Evolutionary conservation across 2,888 invertebrate genomes (phyloP), one percentile per base, ranked within the genome.

Genomic region (Schrankia costaestrigalis): DNA sequence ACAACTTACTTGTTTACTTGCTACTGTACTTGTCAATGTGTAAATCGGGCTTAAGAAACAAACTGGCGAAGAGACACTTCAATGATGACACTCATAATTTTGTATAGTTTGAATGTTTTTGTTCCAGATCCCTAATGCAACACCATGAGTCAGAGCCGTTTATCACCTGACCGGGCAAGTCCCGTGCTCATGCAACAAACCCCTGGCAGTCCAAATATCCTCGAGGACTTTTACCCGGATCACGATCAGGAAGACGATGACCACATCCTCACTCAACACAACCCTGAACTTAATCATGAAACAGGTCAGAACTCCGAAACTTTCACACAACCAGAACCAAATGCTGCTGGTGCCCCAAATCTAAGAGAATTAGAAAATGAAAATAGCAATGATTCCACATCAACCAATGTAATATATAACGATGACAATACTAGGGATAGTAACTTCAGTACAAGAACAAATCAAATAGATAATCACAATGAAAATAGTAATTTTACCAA

Each of bases 171-270:
- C 31, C 26, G 25, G 13, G 40, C 5, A 14, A 63, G 58, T 29
- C 57, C 53, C 39, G 51, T 65, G 14, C 25, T 57, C 3, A 28
- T 24, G 11, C 48, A 51, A 0, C 57, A 52, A n/a, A 44, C 48
- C 1, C 63, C 63, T 0, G 52, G 42, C 12, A 67, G 66, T 30
- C 66, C 65, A 3, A 54, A 49, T 39, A 29, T 60, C 24, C 41
- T 64, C 1, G 31, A 39, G 8, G 34, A 29, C 3, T 26, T 30
- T n/a, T 31, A 26, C 5, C 26, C 35, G 5, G 12, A 6, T 19
- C 9, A 11, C 12, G 8, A 6, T 8, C 30, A 4, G 27, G 22
- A 28, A 3, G 13, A 13, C 7, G 29, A 21, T 5, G 23, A 31
- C 12, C 11, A 19, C 11, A 3, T 27, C 10, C 25, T 30, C n/a